Conservation (phyloP, 53 echinoderm and acorn worm genomes). For the Echinometra lucunter region DNA sequence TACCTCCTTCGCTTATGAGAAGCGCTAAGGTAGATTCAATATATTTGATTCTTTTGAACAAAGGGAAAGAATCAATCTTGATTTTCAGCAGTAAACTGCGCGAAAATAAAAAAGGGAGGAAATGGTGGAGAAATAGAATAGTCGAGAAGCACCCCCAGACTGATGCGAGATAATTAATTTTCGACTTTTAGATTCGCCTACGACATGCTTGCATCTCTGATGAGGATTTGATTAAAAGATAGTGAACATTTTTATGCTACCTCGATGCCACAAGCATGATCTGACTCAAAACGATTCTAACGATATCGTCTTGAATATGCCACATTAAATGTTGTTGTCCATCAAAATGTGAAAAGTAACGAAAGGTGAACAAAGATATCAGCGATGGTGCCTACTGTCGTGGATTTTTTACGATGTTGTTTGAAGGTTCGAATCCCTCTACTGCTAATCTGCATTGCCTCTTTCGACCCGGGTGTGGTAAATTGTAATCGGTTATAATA, state of each 20-base stretch:
- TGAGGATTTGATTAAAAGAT: background rate
- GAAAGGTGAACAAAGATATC: background rate
- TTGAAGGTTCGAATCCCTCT: background rate
- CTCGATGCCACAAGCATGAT: background rate
- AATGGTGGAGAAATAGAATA: constrained; percentile 29
- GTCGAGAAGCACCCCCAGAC: background rate
- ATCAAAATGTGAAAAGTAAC: background rate
- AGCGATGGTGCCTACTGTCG: background rate
- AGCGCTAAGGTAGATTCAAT: constrained; percentile 51
- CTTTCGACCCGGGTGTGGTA: background rate
- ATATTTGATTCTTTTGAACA: constrained; percentile 47
- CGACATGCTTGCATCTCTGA: constrained; percentile 1
- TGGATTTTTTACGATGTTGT: background rate
- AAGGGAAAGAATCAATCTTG: constrained; percentile 52
- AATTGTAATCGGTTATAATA: background rate
- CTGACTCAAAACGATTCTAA: background rate
- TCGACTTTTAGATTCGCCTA: constrained; percentile 38
- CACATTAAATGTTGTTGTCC: background rate
- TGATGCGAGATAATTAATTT: constrained; percentile 23
- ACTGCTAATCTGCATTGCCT: background rate
- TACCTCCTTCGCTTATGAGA: constrained; percentile 25
- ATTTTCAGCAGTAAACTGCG: constrained; percentile 19
- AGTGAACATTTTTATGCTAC: constrained; percentile 6
- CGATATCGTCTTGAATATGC: background rate
- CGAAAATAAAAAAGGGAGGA: constrained; percentile 1